These are phyloP conservation scores for Leptocoma aspasia DNA, from an alignment of 2,113 vertebrate species.

Conservation along the genomic window DNA sequence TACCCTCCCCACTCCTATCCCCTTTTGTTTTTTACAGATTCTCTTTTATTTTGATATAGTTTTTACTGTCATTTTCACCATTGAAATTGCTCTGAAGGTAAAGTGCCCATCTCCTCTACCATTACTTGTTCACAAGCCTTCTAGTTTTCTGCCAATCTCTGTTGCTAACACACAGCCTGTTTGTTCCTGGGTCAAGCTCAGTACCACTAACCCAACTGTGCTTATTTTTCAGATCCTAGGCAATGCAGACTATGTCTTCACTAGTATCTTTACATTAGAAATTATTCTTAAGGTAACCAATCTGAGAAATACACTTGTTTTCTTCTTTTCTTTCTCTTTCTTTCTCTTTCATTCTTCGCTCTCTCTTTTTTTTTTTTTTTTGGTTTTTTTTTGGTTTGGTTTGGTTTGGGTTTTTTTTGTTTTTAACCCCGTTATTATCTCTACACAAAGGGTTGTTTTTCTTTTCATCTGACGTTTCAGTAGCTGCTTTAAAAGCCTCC, in stretches of 20 bases:
- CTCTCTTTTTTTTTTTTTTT: not conserved
- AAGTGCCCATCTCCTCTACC: constrained; percentile 53
- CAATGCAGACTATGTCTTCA: constrained; percentile 99
- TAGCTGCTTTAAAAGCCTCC: not conserved
- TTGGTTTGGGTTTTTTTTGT: not conserved
- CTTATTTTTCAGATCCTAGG: constrained; percentile 94
- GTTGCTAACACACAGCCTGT: constrained; percentile 70
- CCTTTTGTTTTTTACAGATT: constrained; percentile 82
- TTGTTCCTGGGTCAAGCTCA: constrained; percentile 54
- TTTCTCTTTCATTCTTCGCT: not conserved
- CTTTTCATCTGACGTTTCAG: not conserved
- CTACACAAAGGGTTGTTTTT: not conserved
- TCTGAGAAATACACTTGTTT: constrained; percentile 54
- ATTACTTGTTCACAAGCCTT: not conserved
- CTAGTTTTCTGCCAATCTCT: constrained; percentile 57
- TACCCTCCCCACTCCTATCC: constrained; percentile 25
- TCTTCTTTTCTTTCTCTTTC: not conserved
- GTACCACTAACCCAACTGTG: constrained; percentile 74
- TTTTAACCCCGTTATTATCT: not conserved
- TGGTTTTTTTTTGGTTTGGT: too few relatives aligned
- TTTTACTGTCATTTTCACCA: constrained; percentile 86
- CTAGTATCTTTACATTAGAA: constrained; percentile 99
- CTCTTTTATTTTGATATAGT: constrained; percentile 86
- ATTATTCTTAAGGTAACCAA: constrained; percentile 97
- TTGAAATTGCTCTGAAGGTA: constrained; percentile 86